Percentiles rank a stretch among this genome's conserved stretches.
phyloP scores from a whole-genome alignment of 2,888 invertebrate species.

The Notodonta dromedarius region DNA sequence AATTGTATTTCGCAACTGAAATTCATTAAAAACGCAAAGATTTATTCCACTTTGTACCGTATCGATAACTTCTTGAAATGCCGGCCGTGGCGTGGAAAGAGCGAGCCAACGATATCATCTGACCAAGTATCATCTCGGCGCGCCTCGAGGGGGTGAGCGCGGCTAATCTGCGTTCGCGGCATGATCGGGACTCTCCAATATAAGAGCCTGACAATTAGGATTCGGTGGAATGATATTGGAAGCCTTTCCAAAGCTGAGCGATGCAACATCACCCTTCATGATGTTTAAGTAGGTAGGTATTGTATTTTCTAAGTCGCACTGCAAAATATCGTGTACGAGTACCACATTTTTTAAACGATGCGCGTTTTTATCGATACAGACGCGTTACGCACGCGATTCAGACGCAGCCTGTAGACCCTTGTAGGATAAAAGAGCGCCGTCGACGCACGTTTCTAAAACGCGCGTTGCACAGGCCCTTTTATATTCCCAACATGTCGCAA shows the following conservation, averaged over 20 bases:
- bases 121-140: conserved; percentile 50
- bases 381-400: too few species aligned
- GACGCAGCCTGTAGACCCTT: too few species aligned
- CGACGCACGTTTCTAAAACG: too few species aligned
- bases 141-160: conserved; percentile 60
- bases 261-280: background rate
- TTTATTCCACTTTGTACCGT: conserved; percentile 62
- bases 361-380: too few species aligned
- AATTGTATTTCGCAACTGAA: too few species aligned
- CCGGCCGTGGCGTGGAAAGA: conserved; percentile 67
- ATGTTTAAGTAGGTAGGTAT: background rate
- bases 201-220: conserved; percentile 46
- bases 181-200: conserved; percentile 50
- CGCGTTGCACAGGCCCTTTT: too few species aligned
- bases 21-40: conserved; percentile 32
- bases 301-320: too few species aligned
- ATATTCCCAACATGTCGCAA: too few species aligned
- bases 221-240: conserved; percentile 41
- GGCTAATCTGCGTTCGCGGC: conserved; percentile 70
- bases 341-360: too few species aligned
- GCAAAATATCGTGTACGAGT: too few species aligned
- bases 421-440: too few species aligned
- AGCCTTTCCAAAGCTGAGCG: conserved; percentile 28
- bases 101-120: conserved; percentile 67
- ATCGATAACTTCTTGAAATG: conserved; percentile 69